These are phyloP conservation scores for Myripristis murdjan DNA, from an alignment of 2,797 vertebrate genomes.

Conservation along the genomic window DNA sequence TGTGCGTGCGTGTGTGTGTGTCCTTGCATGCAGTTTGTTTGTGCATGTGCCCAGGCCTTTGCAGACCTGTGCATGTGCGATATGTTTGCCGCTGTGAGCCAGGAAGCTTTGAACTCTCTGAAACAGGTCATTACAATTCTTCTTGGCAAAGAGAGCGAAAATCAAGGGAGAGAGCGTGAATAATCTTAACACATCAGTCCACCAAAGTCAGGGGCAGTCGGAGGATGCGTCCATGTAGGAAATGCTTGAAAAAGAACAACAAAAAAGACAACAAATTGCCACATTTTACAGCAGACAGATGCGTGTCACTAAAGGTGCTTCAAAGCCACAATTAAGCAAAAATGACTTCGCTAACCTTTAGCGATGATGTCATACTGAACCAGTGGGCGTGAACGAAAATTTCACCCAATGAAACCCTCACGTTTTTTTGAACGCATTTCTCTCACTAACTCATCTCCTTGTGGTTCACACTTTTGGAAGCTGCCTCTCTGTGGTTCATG, in stretches of 20 bases:
- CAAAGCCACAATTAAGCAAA: no score
- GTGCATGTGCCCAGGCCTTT: conserved; percentile 21
- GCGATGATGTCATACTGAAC: no score
- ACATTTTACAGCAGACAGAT: not conserved
- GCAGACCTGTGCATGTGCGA: conserved; percentile 22
- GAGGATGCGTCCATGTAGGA: no score
- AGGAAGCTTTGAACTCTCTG: conserved; percentile 58
- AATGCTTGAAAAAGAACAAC: no score
- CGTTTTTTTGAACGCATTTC: no score
- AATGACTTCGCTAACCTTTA: no score
- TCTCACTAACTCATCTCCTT: no score
- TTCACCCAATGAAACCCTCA: no score
- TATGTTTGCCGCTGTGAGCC: conserved; percentile 38
- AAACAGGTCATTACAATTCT: conserved; percentile 48
- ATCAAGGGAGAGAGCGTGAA: not conserved
- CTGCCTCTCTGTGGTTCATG: no score
- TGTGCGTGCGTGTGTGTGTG: conserved; percentile 12
- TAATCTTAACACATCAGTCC: conserved; percentile 30
- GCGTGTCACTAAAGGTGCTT: not conserved
- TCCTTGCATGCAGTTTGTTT: not conserved
- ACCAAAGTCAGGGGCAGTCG: conserved; percentile 1
- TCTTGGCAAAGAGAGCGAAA: conserved; percentile 35
- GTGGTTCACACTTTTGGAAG: no score
- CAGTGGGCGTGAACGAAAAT: no score
- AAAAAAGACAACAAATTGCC: no score